Percentiles rank a stretch among this genome's conserved stretches.
Conservation (phyloP, 2,888 invertebrate genomes). For the Acleris cristana region DNA sequence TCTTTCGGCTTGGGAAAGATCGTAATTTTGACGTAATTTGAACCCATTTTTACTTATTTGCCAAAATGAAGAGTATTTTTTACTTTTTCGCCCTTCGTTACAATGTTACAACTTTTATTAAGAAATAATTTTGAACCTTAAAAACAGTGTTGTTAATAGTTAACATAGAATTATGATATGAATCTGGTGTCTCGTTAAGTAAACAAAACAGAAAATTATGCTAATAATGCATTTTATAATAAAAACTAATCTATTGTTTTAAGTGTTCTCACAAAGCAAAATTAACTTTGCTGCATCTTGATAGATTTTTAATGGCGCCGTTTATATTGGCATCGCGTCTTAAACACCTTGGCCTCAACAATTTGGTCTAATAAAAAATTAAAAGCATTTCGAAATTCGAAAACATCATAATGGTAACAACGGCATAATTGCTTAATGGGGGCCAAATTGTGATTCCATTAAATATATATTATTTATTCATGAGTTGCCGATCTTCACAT, state of each 20-base stretch:
- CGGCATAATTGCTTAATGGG: constrained; percentile 81
- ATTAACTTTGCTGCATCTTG: constrained; percentile 47
- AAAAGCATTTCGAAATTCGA: constrained; percentile 80
- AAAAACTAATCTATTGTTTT: constrained; percentile 31
- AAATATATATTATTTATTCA: constrained; percentile 75
- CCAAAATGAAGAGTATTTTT: background rate
- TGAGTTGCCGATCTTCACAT: constrained; percentile 72
- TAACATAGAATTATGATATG: constrained; percentile 5
- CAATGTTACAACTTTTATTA: no score
- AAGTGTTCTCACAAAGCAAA: constrained; percentile 24
- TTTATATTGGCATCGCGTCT: constrained; percentile 61
- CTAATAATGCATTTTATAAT: constrained; percentile 30
- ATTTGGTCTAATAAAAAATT: constrained; percentile 81
- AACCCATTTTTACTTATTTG: background rate
- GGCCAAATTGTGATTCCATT: constrained; percentile 72
- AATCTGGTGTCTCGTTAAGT: constrained; percentile 24
- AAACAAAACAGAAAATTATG: constrained; percentile 32
- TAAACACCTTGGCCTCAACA: constrained; percentile 72
- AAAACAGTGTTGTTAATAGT: no score
- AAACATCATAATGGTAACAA: constrained; percentile 79
- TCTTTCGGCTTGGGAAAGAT: background rate
- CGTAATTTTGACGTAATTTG: background rate
- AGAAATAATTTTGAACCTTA: no score
- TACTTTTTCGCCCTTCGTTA: no score
- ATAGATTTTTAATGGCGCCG: constrained; percentile 79